Percentiles rank a stretch among this genome's conserved stretches.
Evolutionary conservation across 2,797 vertebrate species (phyloP).

Genomic region (Allochrocebus solatus): DNA sequence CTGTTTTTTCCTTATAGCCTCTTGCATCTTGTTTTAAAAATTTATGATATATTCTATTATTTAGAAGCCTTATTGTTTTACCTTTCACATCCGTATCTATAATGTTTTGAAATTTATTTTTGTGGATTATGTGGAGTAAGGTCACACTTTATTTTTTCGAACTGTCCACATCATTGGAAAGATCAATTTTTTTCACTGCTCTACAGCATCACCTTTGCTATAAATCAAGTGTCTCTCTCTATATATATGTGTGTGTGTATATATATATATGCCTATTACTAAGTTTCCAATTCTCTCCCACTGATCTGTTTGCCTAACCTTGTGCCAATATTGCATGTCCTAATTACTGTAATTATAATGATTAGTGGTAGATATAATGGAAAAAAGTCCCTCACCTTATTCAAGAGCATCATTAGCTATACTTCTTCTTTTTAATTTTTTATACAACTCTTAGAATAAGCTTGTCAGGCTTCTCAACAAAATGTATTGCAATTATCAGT

Average conservation of each 20-base stretch:
- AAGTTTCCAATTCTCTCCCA: background rate
- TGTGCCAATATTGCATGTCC: background rate
- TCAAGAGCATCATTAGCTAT: background rate
- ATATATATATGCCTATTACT: background rate
- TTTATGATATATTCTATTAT: background rate
- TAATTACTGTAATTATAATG: background rate
- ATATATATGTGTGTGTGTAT: accelerated
- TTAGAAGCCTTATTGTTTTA: background rate
- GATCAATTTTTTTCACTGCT: background rate
- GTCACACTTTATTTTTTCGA: background rate
- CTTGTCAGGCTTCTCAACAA: background rate
- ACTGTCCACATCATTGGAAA: background rate
- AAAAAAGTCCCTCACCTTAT: background rate
- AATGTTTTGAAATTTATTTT: background rate
- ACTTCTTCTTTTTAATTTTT: background rate
- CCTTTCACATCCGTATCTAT: background rate
- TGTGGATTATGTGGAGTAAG: background rate
- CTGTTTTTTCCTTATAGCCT: background rate
- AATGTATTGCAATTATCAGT: background rate
- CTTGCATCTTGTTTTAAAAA: background rate
- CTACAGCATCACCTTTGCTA: background rate
- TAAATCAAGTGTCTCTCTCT: background rate
- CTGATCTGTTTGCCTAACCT: background rate
- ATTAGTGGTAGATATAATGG: background rate
- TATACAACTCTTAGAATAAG: background rate